A percentile compares a stretch with the other conserved stretches of the same genome.
Evolutionary conservation across 2,888 invertebrate species (phyloP).

Genomic region (Biston betularia): DNA sequence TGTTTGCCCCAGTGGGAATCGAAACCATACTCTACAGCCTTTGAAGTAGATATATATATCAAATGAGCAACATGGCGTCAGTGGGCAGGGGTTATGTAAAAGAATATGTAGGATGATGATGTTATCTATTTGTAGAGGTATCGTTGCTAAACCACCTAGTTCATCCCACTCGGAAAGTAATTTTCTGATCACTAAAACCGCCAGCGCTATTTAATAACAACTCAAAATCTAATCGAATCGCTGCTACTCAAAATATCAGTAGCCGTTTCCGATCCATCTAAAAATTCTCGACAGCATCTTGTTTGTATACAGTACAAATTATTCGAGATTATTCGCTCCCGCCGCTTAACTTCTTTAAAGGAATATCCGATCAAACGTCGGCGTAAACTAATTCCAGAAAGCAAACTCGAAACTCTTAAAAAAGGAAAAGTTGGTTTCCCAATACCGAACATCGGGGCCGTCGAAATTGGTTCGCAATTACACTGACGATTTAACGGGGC

Average conservation of each 20-base stretch:
- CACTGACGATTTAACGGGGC: conserved; percentile 71
- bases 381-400: conserved; percentile 82
- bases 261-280: conserved; percentile 60
- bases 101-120: neutral
- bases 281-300: conserved; percentile 58
- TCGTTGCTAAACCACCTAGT: neutral
- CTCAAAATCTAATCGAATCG: conserved; percentile 42
- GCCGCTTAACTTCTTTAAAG: conserved; percentile 77
- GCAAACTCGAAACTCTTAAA: conserved; percentile 79
- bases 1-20: too few species aligned
- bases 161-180: conserved; percentile 1
- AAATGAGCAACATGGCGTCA: too few species aligned
- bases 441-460: conserved; percentile 68
- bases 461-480: conserved; percentile 80
- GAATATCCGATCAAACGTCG: conserved; percentile 83
- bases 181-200: conserved; percentile 18
- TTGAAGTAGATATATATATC: too few species aligned
- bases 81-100: too few species aligned
- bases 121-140: neutral
- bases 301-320: conserved; percentile 67
- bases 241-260: conserved; percentile 53
- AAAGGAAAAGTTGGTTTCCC: conserved; percentile 63
- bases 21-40: too few species aligned
- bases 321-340: conserved; percentile 67
- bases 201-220: conserved; percentile 26